Percentiles rank a stretch among this genome's conserved stretches.
phyloP scores from a whole-genome alignment of 2,113 vertebrate genomes.

The Silurus meridionalis region DNA sequence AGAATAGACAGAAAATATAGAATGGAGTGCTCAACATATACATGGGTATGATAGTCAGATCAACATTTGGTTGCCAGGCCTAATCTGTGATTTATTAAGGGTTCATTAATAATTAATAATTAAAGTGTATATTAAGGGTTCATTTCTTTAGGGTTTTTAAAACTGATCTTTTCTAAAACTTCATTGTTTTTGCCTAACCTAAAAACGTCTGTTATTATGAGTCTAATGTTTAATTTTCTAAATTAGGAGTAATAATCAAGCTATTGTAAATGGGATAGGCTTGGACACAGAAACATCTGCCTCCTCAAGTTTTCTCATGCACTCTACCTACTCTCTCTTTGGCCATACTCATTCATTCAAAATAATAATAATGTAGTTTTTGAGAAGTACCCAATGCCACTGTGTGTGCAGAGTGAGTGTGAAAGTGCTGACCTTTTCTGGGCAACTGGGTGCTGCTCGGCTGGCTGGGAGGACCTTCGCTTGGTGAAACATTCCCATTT shows the following conservation, averaged over 20 bases:
- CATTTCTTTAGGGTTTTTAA: background rate
- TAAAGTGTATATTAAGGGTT: background rate
- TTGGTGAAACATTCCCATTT: constrained; percentile 67
- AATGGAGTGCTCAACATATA: background rate
- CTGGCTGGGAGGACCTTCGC: constrained; percentile 60
- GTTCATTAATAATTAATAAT: too few relatives aligned
- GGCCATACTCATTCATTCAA: background rate
- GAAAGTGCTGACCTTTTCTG: constrained; percentile 75
- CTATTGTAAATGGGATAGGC: background rate
- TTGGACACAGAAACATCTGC: background rate
- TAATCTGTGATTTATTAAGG: background rate
- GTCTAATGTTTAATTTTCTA: background rate
- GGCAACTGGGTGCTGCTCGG: constrained; percentile 74
- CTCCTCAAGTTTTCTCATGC: constrained; percentile 1
- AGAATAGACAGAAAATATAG: background rate
- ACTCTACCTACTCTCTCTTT: background rate
- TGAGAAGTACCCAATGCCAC: background rate
- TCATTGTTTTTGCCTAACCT: background rate
- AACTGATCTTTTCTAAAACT: background rate
- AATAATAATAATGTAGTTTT: constrained; percentile 28
- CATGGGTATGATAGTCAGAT: too few relatives aligned
- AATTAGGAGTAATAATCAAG: background rate
- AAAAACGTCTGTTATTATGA: background rate
- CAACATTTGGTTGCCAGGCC: background rate
- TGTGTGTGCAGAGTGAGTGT: background rate